A percentile compares a stretch with the other conserved stretches of the same genome.
phyloP scores from a whole-genome alignment of 2,888 invertebrate genomes.

The Macroteleia sp. region DNA sequence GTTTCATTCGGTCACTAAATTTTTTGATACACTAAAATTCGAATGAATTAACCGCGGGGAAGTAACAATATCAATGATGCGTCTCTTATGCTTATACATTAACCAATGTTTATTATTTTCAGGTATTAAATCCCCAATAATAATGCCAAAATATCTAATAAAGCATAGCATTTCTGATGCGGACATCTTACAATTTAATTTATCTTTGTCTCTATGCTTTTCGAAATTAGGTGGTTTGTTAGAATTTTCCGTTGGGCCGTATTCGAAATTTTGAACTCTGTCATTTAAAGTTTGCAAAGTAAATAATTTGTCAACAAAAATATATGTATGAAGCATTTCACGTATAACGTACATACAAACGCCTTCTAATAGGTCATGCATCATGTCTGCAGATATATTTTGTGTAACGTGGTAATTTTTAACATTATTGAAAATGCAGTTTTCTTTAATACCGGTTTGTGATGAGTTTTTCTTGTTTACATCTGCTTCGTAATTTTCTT shows the following conservation, averaged over 20 bases:
- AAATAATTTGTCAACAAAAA: constrained; percentile 30
- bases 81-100: neutral
- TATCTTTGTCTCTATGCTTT: no score
- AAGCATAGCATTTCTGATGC: constrained; percentile 60
- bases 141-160: constrained; percentile 15
- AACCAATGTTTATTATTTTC: neutral
- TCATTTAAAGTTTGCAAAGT: constrained; percentile 27
- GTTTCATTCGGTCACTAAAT: neutral
- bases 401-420: constrained; percentile 37
- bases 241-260: constrained; percentile 9
- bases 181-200: constrained; percentile 52
- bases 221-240: constrained; percentile 28
- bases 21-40: neutral
- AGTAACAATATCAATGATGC: neutral
- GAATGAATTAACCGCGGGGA: neutral
- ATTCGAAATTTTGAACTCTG: constrained; percentile 32
- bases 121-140: neutral
- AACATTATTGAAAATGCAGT: constrained; percentile 21
- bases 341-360: constrained; percentile 26
- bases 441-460: constrained; percentile 30
- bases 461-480: neutral
- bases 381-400: constrained; percentile 33
- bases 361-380: constrained; percentile 52
- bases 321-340: constrained; percentile 15
- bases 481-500: constrained; percentile 28